Conservation (phyloP, 2,113 vertebrate species). For the Aphyosemion australe region DNA sequence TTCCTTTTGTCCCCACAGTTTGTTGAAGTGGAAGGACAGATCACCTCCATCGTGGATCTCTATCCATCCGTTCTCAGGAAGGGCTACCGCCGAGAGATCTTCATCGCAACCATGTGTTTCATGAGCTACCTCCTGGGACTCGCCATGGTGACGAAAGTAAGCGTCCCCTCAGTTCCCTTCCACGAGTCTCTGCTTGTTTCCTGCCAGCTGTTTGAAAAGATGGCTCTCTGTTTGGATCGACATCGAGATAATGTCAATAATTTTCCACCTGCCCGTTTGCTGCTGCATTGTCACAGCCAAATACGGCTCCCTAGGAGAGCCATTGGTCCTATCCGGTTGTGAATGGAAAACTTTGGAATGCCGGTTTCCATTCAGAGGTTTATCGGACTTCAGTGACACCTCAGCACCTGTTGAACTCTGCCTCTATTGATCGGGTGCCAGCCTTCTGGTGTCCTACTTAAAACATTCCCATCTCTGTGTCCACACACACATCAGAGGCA, state of each 20-base stretch:
- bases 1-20: conserved; percentile 82
- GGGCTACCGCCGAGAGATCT: conserved; percentile 98
- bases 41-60: conserved; percentile 99
- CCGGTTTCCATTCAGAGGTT: conserved; percentile 63
- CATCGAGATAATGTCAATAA: conserved; percentile 30
- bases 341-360: conserved; percentile 61
- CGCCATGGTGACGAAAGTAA: conserved; percentile 97
- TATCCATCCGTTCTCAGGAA: conserved; percentile 98
- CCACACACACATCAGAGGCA: conserved; percentile 14
- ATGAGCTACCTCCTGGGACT: conserved; percentile 98
- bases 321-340: conserved; percentile 32
- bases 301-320: conserved; percentile 53
- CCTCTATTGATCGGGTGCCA: conserved; percentile 56
- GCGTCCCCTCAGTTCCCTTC: conserved; percentile 43
- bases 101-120: conserved; percentile 93
- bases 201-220: conserved; percentile 31
- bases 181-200: background rate
- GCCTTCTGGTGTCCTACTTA: conserved; percentile 46
- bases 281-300: conserved; percentile 50
- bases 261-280: conserved; percentile 20
- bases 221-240: conserved; percentile 7
- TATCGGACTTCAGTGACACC: conserved; percentile 47
- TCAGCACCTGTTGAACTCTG: conserved; percentile 74
- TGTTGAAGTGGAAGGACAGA: conserved; percentile 99
- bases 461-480: conserved; percentile 16